Evolutionary conservation across 2,888 invertebrate species (phyloP).

Genomic region (Litoditis marina): DNA sequence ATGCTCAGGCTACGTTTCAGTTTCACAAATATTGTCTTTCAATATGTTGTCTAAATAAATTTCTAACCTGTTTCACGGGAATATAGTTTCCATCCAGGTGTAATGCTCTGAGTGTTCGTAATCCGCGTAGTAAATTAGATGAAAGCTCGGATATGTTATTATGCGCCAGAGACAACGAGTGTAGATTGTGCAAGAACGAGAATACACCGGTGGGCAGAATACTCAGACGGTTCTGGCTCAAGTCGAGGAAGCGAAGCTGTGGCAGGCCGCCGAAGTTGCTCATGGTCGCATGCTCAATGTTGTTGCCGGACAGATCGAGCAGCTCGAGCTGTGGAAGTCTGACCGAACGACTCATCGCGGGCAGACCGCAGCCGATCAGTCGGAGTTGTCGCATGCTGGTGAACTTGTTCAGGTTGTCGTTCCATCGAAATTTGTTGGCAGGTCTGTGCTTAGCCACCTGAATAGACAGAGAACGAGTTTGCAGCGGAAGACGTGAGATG

Average conservation of each 20-base stretch:
- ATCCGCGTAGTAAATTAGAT: slow-evolving; percentile 67
- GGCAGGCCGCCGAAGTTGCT: slow-evolving; percentile 57
- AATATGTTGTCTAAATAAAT: too few relatives aligned
- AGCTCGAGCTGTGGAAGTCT: slow-evolving; percentile 50
- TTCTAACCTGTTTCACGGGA: slow-evolving; percentile 25
- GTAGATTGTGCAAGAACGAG: slow-evolving; percentile 45
- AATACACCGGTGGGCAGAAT: slow-evolving; percentile 64
- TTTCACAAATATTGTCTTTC: too few relatives aligned
- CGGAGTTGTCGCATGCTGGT: slow-evolving; percentile 51
- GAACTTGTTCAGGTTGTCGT: slow-evolving; percentile 58
- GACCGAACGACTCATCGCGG: slow-evolving; percentile 51
- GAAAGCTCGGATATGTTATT: slow-evolving; percentile 69
- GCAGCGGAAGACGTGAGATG: slow-evolving; percentile 44
- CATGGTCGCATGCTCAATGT: slow-evolving; percentile 49
- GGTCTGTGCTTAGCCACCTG: slow-evolving; percentile 40
- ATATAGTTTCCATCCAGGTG: slow-evolving; percentile 71
- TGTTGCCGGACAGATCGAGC: slow-evolving; percentile 48
- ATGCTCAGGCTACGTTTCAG: too few relatives aligned
- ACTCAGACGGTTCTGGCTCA: slow-evolving; percentile 67
- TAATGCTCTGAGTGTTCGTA: slow-evolving; percentile 67
- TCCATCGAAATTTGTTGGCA: slow-evolving; percentile 51
- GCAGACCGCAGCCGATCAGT: slow-evolving; percentile 52
- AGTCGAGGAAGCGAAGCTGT: slow-evolving; percentile 68
- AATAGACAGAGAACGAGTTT: slow-evolving; percentile 59
- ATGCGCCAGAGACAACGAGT: slow-evolving; percentile 66